Evolutionary conservation across 2,797 vertebrate genomes (phyloP).

Genomic region (Sebastes melanostomus): DNA sequence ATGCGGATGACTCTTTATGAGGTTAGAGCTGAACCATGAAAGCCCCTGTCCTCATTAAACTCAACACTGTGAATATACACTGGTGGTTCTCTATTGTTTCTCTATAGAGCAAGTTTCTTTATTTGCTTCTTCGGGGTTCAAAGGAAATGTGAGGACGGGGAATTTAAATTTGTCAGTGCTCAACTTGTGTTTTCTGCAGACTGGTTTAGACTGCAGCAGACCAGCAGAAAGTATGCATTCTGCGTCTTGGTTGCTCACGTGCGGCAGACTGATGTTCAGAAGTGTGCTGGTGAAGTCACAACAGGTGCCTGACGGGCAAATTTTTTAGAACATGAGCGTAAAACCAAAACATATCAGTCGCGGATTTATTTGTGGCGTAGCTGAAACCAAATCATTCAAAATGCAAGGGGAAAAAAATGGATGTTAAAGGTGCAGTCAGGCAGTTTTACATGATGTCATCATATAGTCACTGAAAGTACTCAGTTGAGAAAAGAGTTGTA

Average conservation of each 20-base stretch:
- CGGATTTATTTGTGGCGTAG: background rate
- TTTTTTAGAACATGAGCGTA: constrained; percentile 11
- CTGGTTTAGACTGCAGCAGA: constrained; percentile 3
- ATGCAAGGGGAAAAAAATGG: background rate
- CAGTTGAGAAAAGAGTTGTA: background rate
- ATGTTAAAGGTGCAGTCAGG: background rate
- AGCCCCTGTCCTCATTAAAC: constrained; percentile 24
- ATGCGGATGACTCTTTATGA: constrained; percentile 39
- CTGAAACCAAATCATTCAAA: constrained; percentile 26
- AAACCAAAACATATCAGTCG: constrained; percentile 46
- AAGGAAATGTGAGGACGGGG: constrained; percentile 9
- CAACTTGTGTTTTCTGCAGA: constrained; percentile 14
- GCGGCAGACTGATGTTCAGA: background rate
- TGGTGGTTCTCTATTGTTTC: constrained; percentile 7
- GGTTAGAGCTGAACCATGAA: constrained; percentile 31
- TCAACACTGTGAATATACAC: constrained; percentile 7
- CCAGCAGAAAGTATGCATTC: constrained; percentile 5
- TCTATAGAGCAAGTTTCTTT: constrained; percentile 14
- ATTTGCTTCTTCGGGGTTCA: constrained; percentile 21
- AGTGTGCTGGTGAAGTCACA: constrained; percentile 1
- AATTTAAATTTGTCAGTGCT: constrained; percentile 39
- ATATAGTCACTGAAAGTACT: background rate
- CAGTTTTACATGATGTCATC: background rate
- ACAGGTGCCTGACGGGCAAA: constrained; percentile 16
- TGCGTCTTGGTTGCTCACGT: background rate